Conservation (phyloP, 2,888 invertebrate species). For the Tupiocoris notatus region DNA sequence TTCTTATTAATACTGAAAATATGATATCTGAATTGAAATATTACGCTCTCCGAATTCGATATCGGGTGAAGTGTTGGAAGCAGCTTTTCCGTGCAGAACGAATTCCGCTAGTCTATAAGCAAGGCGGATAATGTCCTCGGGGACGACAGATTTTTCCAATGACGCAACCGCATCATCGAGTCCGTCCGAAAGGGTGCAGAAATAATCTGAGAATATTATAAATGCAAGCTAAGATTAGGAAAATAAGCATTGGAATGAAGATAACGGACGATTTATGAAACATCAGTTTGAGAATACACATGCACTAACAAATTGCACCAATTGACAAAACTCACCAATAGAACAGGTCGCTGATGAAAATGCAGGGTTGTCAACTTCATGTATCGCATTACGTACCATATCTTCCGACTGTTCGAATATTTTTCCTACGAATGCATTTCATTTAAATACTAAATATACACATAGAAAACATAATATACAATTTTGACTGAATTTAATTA, state of each 20-base stretch:
- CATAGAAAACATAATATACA: too few species aligned
- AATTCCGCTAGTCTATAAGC: slow-evolving; percentile 50
- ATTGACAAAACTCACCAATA: slow-evolving; percentile 55
- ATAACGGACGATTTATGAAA: too few species aligned
- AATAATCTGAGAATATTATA: slow-evolving; percentile 59
- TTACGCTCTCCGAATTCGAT: slow-evolving; percentile 66
- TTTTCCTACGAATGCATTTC: slow-evolving; percentile 43
- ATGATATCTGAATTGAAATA: background rate
- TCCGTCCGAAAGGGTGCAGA: slow-evolving; percentile 57
- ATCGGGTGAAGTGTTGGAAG: slow-evolving; percentile 72
- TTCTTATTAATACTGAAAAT: background rate
- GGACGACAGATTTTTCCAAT: slow-evolving; percentile 41
- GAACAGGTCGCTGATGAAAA: slow-evolving; percentile 65
- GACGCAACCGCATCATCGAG: slow-evolving; percentile 53
- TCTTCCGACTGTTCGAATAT: slow-evolving; percentile 53
- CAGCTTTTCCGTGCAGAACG: slow-evolving; percentile 71
- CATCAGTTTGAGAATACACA: too few species aligned
- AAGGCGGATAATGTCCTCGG: slow-evolving; percentile 44
- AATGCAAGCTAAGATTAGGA: background rate
- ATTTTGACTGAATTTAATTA: too few species aligned
- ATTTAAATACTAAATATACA: too few species aligned
- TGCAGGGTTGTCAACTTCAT: slow-evolving; percentile 68
- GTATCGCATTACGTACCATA: slow-evolving; percentile 59
- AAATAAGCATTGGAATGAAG: too few species aligned
- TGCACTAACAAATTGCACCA: too few species aligned